Base-by-base conservation (phyloP, 2,888 invertebrate genomes). In the Eupithecia abbreviata region DNA sequence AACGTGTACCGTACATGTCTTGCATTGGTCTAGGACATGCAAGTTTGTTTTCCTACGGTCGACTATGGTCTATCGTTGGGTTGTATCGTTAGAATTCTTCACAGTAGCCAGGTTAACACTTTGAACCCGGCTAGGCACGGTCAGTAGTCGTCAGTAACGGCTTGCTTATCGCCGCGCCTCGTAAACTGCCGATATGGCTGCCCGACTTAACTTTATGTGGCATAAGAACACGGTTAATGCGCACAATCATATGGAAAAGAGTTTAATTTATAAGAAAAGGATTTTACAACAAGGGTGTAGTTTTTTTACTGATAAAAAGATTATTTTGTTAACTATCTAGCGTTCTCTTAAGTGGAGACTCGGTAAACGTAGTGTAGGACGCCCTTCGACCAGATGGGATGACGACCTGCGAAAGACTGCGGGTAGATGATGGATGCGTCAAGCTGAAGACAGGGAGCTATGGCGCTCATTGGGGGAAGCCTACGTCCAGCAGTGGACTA, bases 131-230 rank as follows among this genome's bases (percentile, higher is more conserved):
- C 13, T 41, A 13, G 30, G 65, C 15, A 42, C 66, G 42, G 66
- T 42, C 66, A 66, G 42, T 15, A 66, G 42, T 66, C 15, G 66
- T 42, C 41, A 42, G 66, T 66, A 66, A 47, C 43, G 45, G 89
- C 89, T 84, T 90, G 91, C 90, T 84, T 90, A 84, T 87, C 87
- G 89, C 89, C 89, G 86, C 90, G 93, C 90, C 92, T 93, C 93
- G 90, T 93, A 93, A 93, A 92, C 86, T 83, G 83, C 86, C 88
- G 90, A 89, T 90, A 89, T 89, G 87, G 89, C 90, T 87, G 88
- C 86, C 88, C 86, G 87, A 88, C 86, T 91, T 88, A 86, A 87
- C 85, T 89, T 88, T 88, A 88, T 87, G 86, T 85, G 84, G 84
- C 85, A 86, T 85, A 84, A 86, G 85, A 83, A 81, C 72, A 78